Base-by-base conservation (phyloP, 2,113 vertebrate species). In the Sylvia atricapilla region DNA sequence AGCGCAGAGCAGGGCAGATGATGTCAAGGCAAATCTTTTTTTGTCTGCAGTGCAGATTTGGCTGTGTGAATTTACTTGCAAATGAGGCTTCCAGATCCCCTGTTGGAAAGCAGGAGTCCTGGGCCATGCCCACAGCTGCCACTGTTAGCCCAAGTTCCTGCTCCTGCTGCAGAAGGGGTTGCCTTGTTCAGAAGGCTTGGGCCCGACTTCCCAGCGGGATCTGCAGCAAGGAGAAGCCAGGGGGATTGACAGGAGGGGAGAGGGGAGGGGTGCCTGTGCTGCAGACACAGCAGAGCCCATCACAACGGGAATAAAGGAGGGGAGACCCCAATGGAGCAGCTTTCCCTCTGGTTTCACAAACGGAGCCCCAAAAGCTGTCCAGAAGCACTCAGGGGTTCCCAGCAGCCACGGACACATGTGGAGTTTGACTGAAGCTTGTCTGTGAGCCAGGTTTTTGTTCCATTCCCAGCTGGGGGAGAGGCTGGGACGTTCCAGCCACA, bases 21-120 rank as follows among this genome's bases (percentile, higher is more conserved):
- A 95, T 92, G 84, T 94, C 90, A 97, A 92, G 84, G 92, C 59
- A 90, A 82, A 96, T 69, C 76, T 77, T 87, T 81, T 79, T 83
- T 84, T 91, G 80, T 95, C 90, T 97, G 87, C 75, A 55, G 56
- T 69, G 70, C 92, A 91, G 80, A 73, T 95, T 96, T 96, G 92
- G 68, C 93, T 77, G 33, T 59, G 90, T 78, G 83, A 93, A 90
- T 93, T 91, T 77, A 67, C 85, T 92, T 95, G 83, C 93, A 94
- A 90, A 94, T 94, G 94, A 96, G 85, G 64, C 69, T 92, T 72
- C 83, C 46, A 52, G 85, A 90, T 72, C 44, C 76, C 68, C 50
- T 31, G 76, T 52, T 93, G 47, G 60, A 88, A 90, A 75, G 63
- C 46, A 94, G 60, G 60, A 91, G 85, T 68, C 70, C 80, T 43